A percentile compares a stretch with the other conserved stretches of the same genome.
Conservation (phyloP, 2,888 invertebrate species). For the Phasia obesa region DNA sequence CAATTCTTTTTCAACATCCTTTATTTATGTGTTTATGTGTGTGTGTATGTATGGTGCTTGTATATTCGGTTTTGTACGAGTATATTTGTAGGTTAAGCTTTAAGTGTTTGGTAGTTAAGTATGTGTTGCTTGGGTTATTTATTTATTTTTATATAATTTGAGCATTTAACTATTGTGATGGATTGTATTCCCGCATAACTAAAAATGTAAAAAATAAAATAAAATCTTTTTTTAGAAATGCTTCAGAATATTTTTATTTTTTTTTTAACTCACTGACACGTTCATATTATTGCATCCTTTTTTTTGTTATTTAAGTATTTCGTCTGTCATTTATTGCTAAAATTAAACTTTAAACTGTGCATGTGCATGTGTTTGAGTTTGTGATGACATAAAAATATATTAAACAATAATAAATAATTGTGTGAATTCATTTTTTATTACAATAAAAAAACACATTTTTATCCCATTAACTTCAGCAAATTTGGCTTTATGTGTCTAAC, state of each 20-base stretch:
- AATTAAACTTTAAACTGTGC: constrained; percentile 41
- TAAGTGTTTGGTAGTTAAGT: constrained; percentile 46
- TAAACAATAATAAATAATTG: constrained; percentile 13
- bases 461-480: constrained; percentile 40
- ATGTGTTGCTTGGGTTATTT: constrained; percentile 45
- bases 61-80: not conserved
- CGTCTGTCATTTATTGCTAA: constrained; percentile 54
- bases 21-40: constrained; percentile 17
- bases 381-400: not conserved
- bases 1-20: no score
- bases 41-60: not conserved
- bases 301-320: constrained; percentile 26
- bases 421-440: no score
- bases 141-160: constrained; percentile 50
- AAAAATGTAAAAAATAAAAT: constrained; percentile 13
- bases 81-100: constrained; percentile 31
- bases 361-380: constrained; percentile 30
- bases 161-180: constrained; percentile 57
- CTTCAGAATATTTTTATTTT: not conserved
- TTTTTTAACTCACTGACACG: not conserved
- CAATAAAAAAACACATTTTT: constrained; percentile 27
- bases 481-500: no score
- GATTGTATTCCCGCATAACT: constrained; percentile 46
- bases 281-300: not conserved
- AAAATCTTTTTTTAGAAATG: not conserved